These are phyloP conservation scores for Hippoglossus hippoglossus DNA, from an alignment of 2,797 vertebrate species.

Conservation along the genomic window DNA sequence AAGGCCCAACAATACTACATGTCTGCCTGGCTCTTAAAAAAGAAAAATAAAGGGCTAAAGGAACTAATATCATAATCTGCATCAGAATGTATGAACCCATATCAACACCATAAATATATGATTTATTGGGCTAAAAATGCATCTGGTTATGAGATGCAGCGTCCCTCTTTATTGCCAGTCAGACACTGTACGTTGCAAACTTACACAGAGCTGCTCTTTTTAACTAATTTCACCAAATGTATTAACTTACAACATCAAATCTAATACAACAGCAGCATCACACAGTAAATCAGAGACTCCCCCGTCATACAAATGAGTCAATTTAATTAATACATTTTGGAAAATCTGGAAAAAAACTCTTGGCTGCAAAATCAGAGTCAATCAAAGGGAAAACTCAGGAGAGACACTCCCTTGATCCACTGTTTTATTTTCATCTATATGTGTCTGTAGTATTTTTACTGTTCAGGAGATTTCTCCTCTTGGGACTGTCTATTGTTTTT, in stretches of 20 bases:
- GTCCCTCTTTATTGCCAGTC: too few species aligned
- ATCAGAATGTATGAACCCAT: too few species aligned
- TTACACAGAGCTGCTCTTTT: too few species aligned
- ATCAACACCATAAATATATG: too few species aligned
- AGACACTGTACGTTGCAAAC: too few species aligned
- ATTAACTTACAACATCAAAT: background rate
- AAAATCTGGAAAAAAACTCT: constrained; percentile 7
- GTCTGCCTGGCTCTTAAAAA: too few species aligned
- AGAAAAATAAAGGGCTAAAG: too few species aligned
- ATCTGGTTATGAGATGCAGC: too few species aligned
- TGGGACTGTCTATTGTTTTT: background rate
- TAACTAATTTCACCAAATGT: too few species aligned
- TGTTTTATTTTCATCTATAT: constrained; percentile 10
- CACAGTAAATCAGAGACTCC: background rate
- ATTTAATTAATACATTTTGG: background rate
- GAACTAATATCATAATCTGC: too few species aligned
- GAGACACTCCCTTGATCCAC: background rate
- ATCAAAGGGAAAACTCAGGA: background rate
- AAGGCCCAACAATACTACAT: too few species aligned
- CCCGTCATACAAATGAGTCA: background rate
- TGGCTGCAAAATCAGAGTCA: background rate
- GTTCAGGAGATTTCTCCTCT: background rate
- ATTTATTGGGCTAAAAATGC: too few species aligned
- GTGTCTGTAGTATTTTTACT: background rate
- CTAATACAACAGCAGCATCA: background rate